Conservation (phyloP, 2,113 vertebrate species). For the Gracilinanus agilis region DNA sequence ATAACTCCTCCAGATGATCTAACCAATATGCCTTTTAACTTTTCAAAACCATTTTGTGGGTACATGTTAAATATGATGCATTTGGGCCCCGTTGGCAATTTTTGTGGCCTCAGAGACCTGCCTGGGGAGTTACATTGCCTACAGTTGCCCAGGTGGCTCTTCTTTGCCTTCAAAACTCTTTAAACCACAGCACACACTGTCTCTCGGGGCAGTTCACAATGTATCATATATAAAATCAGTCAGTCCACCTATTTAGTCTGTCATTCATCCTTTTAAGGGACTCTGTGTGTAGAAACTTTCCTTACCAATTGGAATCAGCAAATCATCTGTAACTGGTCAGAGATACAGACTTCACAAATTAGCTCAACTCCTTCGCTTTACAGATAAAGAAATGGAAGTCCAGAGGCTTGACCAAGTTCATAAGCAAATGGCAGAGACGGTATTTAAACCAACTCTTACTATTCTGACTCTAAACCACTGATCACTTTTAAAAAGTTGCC, state of each 20-base stretch:
- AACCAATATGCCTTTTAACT: neutral
- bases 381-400: neutral
- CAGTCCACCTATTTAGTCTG: neutral
- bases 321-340: neutral
- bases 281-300: neutral
- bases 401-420: neutral
- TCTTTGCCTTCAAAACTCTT: neutral
- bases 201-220: neutral
- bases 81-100: neutral
- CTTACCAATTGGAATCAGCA: neutral
- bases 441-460: neutral
- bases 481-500: neutral
- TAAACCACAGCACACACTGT: neutral
- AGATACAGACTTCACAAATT: no score
- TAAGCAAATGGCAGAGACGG: neutral
- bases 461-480: neutral
- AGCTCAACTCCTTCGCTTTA: neutral
- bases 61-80: neutral
- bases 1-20: neutral
- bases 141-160: neutral
- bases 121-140: neutral
- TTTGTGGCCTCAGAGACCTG: neutral
- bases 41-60: neutral
- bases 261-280: neutral
- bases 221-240: neutral